Evolutionary conservation across 2,113 vertebrate species (phyloP), one percentile per base, ranked within the genome.

Genomic region (Hydropotes inermis): DNA sequence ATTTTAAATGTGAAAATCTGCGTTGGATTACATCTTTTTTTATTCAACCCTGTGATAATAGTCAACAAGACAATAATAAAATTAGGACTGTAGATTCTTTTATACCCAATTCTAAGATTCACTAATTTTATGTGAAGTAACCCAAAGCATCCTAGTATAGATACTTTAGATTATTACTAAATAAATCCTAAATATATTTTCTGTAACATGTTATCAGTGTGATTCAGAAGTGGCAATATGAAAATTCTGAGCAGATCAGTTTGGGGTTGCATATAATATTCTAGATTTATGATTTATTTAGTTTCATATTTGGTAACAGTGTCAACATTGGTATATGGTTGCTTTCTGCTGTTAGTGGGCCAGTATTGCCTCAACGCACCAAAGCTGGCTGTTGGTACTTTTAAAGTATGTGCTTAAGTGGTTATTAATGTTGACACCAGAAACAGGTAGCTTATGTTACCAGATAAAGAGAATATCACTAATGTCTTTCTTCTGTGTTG

Each of bases 11-110:
- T 70, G 91, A 97, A 97, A 78, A 88, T 89, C 27, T 86, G 4
- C 91, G 10, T 96, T 81, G 55, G 25, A 21, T 28, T 74, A 61
- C 43, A 55, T 54, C 19, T 95, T 45, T 86, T 94, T 89, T 89
- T 86, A 95, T 55, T 96, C 58, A 89, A 87, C 60, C 50, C 70
- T 95, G 6, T 92, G 55, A 89, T 97, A 81, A 78, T 30, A 87
- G 19, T 96, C 78, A 95, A 88, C 58, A 84, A 95, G 95, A 88
- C 43, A 94, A 45, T 79, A 97, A 43, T 82, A 94, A 95, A 91
- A 88, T 86, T 84, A 61, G n/a, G 82, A 88, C 78, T 93, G 88
- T 93, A 94, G 86, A 89, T 87, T 5, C 19, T 95, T 96, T 94
- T 97, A 89, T 96, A 87, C 58, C 57, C 25, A 87, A 9, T 96